Conservation (phyloP, 1,140 invertebrate species). For the Acromyrmex echinatior region DNA sequence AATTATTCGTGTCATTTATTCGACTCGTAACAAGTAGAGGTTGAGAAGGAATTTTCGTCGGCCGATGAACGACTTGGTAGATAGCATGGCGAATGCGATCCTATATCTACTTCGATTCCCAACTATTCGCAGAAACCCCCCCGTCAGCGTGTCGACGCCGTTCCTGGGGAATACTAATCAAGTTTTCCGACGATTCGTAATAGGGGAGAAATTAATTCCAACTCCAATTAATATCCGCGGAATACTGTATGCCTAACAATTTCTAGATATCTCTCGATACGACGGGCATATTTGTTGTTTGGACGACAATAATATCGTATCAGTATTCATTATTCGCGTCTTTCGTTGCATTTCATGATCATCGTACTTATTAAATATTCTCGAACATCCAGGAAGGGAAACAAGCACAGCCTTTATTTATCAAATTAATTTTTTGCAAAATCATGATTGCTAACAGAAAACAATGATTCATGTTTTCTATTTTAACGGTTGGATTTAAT, state of each 20-base stretch:
- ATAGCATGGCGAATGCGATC: conserved; percentile 49
- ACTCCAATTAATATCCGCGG: conserved; percentile 78
- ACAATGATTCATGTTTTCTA: not conserved
- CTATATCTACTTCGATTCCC: conserved; percentile 68
- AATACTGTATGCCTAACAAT: conserved; percentile 70
- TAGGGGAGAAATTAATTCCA: conserved; percentile 77
- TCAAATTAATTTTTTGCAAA: not conserved
- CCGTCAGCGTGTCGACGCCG: conserved; percentile 71
- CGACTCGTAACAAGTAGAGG: conserved; percentile 59
- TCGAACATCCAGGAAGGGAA: not conserved
- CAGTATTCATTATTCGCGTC: not conserved
- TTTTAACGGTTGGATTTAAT: not conserved
- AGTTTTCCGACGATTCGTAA: conserved; percentile 75
- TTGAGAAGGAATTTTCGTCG: conserved; percentile 43
- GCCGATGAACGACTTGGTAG: conserved; percentile 42
- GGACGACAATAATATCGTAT: conserved; percentile 20
- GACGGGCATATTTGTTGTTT: conserved; percentile 60
- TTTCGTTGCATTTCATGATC: not conserved
- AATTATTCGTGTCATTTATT: conserved; percentile 63
- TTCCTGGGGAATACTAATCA: conserved; percentile 74
- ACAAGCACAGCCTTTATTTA: not conserved
- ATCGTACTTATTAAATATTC: not conserved
- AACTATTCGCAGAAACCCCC: conserved; percentile 73
- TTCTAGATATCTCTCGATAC: conserved; percentile 51
- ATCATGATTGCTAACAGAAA: not conserved